Conservation (phyloP, 2,888 invertebrate species). For the Tiliacea aurago region DNA sequence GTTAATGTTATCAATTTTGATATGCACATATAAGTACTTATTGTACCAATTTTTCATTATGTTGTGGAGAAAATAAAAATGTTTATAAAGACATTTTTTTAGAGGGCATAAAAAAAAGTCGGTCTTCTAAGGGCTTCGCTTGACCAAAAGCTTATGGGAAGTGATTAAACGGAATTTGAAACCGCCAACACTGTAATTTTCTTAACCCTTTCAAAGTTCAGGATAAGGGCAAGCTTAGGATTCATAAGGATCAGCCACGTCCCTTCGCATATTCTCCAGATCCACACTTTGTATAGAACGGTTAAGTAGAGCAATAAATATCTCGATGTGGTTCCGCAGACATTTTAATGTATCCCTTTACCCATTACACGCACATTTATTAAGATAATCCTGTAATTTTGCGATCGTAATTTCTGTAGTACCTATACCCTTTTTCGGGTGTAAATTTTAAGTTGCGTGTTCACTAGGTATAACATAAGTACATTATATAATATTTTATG, state of each 20-base stretch:
- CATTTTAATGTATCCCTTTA: conserved; percentile 72
- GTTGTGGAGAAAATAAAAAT: too few species aligned
- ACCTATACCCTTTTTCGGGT: conserved; percentile 63
- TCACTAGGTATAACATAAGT: conserved; percentile 1
- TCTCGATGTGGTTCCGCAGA: conserved; percentile 66
- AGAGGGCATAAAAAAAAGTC: not conserved
- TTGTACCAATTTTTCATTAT: too few species aligned
- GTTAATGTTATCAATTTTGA: too few species aligned
- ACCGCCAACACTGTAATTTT: not conserved
- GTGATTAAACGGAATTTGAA: not conserved
- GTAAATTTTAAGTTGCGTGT: conserved; percentile 32
- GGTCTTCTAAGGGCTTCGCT: not conserved
- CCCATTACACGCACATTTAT: conserved; percentile 74
- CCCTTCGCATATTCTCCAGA: not conserved
- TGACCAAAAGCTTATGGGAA: not conserved
- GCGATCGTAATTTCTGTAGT: conserved; percentile 69
- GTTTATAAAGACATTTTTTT: not conserved
- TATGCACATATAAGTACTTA: too few species aligned
- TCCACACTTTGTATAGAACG: conserved; percentile 42
- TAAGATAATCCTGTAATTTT: conserved; percentile 75
- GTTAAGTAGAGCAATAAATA: conserved; percentile 71
- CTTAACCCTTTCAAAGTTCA: not conserved
- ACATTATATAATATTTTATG: too few species aligned
- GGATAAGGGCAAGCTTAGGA: not conserved
- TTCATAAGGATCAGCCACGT: not conserved